Conservation (phyloP, 2,113 vertebrate genomes). For the Pandion haliaetus region DNA sequence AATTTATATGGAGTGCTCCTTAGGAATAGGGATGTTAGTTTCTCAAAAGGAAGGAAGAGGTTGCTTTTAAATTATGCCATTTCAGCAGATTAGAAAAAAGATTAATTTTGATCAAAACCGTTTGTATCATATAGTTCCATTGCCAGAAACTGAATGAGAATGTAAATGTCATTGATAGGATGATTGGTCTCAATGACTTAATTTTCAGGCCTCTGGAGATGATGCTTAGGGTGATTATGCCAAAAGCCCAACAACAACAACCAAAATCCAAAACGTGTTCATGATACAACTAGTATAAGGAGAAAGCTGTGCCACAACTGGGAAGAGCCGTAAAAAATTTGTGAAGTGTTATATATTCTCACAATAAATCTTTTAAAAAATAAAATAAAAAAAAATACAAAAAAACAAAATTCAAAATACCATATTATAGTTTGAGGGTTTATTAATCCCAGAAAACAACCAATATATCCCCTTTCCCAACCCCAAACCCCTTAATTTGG, state of each 20-base stretch:
- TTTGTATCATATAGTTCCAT: background rate
- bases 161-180: background rate
- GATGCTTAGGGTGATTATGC: background rate
- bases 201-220: background rate
- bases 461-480: background rate
- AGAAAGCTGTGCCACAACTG: background rate
- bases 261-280: background rate
- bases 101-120: background rate
- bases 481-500: background rate
- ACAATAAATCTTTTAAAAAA: background rate
- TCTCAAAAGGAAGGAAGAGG: background rate
- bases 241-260: background rate
- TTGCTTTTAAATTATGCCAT: background rate
- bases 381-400: background rate
- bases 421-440: accelerated
- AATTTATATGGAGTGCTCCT: background rate
- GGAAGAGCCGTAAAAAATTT: background rate
- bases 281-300: background rate
- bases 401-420: background rate
- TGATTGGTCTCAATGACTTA: background rate
- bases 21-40: background rate
- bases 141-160: background rate
- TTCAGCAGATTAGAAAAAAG: background rate
- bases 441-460: background rate
- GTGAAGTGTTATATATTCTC: background rate